A percentile compares a stretch with the other conserved stretches of the same genome.
These are phyloP conservation scores for Tinamus guttatus DNA, from an alignment of 2,113 vertebrate genomes.

Conservation along the genomic window DNA sequence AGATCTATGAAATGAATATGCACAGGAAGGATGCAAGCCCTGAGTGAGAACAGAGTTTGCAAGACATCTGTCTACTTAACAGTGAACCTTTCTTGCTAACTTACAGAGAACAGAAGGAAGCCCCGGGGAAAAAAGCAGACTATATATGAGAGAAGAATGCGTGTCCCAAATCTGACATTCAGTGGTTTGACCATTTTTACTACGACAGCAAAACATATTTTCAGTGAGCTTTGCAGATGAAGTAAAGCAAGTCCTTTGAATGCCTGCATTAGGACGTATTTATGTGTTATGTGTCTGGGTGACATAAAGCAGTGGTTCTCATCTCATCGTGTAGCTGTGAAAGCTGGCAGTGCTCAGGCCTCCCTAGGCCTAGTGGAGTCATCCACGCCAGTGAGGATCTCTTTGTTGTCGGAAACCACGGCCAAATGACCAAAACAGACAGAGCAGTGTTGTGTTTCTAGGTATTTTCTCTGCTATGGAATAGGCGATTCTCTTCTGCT, in stretches of 20 bases:
- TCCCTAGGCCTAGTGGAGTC: conserved; percentile 8
- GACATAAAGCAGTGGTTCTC: conserved; percentile 1
- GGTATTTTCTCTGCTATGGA: not conserved
- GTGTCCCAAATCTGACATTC: not conserved
- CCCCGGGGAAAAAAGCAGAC: not conserved
- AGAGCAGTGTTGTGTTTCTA: not conserved
- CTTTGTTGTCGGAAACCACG: conserved; percentile 9
- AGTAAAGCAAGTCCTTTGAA: not conserved
- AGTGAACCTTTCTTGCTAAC: not conserved
- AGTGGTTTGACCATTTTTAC: not conserved
- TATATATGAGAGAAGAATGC: not conserved
- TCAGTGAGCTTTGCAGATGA: conserved; percentile 7
- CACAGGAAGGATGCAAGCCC: not conserved
- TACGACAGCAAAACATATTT: not conserved
- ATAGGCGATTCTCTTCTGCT: not conserved
- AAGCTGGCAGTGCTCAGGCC: not conserved
- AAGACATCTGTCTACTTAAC: not conserved
- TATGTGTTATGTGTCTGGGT: conserved; percentile 14
- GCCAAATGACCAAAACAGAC: not conserved
- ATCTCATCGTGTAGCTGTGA: conserved; percentile 27
- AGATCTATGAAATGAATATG: not conserved
- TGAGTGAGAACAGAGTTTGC: not conserved
- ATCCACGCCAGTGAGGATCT: conserved; percentile 5
- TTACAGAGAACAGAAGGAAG: not conserved
- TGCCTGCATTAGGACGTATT: conserved; percentile 16